These are phyloP conservation scores for Gallinago solitaria DNA, from an alignment of 2,797 vertebrate genomes.

Conservation along the genomic window DNA sequence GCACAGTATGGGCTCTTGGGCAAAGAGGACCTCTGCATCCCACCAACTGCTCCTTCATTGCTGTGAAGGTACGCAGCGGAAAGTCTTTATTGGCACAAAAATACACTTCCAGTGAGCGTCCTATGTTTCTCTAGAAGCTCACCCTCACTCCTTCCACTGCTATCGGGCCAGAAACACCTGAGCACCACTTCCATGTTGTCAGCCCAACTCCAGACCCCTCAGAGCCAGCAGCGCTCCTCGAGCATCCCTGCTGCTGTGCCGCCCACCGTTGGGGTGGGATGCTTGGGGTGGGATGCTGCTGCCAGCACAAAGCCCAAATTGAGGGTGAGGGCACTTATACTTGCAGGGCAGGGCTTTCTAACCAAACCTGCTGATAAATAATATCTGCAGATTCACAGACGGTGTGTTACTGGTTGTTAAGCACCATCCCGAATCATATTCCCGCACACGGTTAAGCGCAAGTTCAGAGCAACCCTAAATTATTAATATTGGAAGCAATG, in stretches of 20 bases:
- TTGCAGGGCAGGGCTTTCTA: background rate
- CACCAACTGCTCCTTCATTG: background rate
- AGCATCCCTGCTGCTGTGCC: background rate
- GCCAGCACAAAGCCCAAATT: fast-evolving
- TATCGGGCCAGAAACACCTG: background rate
- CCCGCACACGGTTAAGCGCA: background rate
- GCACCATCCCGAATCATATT: background rate
- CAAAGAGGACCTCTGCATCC: background rate
- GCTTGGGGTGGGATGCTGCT: background rate
- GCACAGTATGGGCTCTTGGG: background rate
- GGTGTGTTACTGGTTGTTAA: background rate
- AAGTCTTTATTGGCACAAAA: background rate
- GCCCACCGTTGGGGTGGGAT: no score
- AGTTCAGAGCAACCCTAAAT: background rate
- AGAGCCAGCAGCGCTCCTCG: fast-evolving
- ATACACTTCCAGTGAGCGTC: background rate
- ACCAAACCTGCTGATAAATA: background rate
- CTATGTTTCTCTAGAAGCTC: background rate
- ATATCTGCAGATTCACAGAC: background rate
- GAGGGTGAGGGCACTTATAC: background rate
- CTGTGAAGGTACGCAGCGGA: background rate
- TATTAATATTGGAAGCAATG: background rate
- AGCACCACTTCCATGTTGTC: background rate
- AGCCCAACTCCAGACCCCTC: fast-evolving
- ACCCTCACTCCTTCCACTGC: background rate